phyloP scores from a whole-genome alignment of 2,888 invertebrate genomes.

The Pyrrhosoma nymphula region DNA sequence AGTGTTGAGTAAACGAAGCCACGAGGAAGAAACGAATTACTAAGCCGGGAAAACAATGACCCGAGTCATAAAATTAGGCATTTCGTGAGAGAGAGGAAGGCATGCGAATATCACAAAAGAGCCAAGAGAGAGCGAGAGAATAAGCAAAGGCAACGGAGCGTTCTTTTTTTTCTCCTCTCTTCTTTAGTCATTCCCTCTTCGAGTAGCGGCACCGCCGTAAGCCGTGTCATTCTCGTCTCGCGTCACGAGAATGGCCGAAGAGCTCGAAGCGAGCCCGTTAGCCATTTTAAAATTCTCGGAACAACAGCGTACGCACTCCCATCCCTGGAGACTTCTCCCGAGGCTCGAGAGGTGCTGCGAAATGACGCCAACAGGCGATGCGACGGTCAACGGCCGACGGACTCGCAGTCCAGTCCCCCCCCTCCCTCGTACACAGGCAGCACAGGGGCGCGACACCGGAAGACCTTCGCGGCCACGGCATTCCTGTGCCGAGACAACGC shows the following conservation, averaged over 20 bases:
- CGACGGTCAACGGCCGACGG: conserved; percentile 55
- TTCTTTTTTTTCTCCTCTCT: background rate
- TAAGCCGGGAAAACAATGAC: background rate
- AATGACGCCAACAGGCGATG: background rate
- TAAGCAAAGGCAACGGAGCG: background rate
- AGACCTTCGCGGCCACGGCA: background rate
- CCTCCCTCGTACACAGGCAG: background rate
- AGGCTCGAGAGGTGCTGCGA: background rate
- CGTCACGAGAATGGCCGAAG: background rate
- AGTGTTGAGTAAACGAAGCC: background rate
- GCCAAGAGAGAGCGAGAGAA: background rate
- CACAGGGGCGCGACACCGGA: conserved; percentile 34
- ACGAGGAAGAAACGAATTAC: background rate
- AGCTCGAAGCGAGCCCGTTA: conserved; percentile 32
- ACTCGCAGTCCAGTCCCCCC: background rate
- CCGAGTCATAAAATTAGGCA: background rate
- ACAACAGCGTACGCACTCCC: background rate
- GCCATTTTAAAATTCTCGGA: conserved; percentile 59
- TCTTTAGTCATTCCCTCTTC: background rate
- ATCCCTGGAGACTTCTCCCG: background rate
- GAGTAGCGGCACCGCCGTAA: conserved; percentile 2
- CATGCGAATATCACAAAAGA: background rate
- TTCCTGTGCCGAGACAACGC: background rate
- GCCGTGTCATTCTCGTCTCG: conserved; percentile 17
- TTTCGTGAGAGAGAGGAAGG: background rate